Conservation (phyloP, 2,888 invertebrate genomes). For the Anagyrus pseudococci region DNA sequence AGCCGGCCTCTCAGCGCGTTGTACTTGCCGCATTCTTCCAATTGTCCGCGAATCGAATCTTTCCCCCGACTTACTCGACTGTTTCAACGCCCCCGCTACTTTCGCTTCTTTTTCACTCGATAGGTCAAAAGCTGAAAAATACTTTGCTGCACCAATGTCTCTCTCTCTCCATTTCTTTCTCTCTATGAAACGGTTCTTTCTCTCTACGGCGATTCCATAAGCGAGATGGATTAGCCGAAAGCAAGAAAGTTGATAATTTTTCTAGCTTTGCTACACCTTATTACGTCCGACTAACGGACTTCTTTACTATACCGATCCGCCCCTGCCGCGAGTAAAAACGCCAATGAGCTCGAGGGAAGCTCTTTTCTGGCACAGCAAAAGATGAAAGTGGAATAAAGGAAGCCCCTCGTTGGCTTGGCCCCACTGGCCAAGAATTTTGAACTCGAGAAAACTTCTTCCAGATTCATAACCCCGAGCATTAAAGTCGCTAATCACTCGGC, state of each 20-base stretch:
- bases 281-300: no score
- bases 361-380: no score
- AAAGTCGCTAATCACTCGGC: background rate
- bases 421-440: background rate
- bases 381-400: no score
- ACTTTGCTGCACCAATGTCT: slow-evolving; percentile 27
- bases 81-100: background rate
- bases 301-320: no score
- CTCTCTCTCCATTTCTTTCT: no score
- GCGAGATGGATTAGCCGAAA: no score
- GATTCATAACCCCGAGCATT: background rate
- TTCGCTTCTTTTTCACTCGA: background rate
- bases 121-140: slow-evolving; percentile 10
- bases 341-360: no score
- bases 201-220: no score
- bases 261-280: no score
- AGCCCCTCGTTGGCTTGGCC: background rate
- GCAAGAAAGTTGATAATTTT: no score
- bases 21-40: slow-evolving; percentile 28
- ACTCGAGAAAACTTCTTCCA: background rate
- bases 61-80: background rate
- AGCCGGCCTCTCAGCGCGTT: background rate
- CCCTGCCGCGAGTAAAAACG: no score
- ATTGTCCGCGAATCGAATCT: slow-evolving; percentile 28
- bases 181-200: no score